phyloP scores from a whole-genome alignment of 1,140 invertebrate genomes.

The Eueides isabella region DNA sequence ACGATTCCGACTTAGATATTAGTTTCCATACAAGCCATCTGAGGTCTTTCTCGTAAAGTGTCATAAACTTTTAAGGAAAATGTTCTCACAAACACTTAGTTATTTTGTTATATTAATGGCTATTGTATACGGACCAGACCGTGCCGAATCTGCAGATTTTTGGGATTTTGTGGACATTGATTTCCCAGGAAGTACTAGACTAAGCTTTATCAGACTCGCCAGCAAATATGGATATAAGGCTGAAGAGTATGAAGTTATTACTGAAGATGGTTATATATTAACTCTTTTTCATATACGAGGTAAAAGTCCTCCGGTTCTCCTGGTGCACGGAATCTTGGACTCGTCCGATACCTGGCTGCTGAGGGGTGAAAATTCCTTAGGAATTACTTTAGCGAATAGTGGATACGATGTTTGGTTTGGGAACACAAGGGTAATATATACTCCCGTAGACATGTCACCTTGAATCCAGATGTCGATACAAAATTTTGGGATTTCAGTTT shows the following conservation, averaged over 20 bases:
- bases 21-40: neutral
- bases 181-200: neutral
- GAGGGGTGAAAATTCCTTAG: constrained; percentile 78
- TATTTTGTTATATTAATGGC: neutral
- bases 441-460: constrained; percentile 81
- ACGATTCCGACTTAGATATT: neutral
- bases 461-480: constrained; percentile 70
- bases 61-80: neutral
- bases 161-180: neutral
- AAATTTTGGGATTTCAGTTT: constrained; percentile 84
- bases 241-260: constrained; percentile 78
- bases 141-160: neutral
- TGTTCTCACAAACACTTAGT: neutral
- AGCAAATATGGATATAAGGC: constrained; percentile 77
- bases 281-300: constrained; percentile 84
- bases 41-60: neutral
- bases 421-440: constrained; percentile 86
- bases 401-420: constrained; percentile 88
- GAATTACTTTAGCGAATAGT: constrained; percentile 57
- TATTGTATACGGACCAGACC: neutral
- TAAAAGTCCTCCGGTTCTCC: constrained; percentile 72
- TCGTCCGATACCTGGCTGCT: constrained; percentile 85
- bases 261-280: constrained; percentile 87
- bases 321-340: constrained; percentile 89
- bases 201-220: constrained; percentile 53